These are phyloP conservation scores for Thecophora atra DNA, from an alignment of 2,888 invertebrate species.

Conservation along the genomic window DNA sequence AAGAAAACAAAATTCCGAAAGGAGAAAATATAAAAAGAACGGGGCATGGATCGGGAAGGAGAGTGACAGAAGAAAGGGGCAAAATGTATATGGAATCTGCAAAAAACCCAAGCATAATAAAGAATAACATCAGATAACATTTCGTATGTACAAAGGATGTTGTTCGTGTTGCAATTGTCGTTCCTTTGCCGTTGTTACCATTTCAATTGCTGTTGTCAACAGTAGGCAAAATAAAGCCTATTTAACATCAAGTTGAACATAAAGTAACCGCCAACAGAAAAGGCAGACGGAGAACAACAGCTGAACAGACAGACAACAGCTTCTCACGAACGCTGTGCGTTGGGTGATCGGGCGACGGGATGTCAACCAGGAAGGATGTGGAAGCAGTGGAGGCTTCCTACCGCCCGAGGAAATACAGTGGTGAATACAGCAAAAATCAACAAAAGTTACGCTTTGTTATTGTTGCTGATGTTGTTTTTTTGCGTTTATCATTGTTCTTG, in stretches of 20 bases:
- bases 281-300: neutral
- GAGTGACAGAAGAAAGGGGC: neutral
- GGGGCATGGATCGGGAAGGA: neutral
- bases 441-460: neutral
- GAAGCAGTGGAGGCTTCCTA: neutral
- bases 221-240: neutral
- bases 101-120: neutral
- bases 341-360: neutral
- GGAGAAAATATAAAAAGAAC: constrained; percentile 5
- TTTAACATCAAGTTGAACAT: neutral
- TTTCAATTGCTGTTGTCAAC: neutral
- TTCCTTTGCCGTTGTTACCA: neutral
- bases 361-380: neutral
- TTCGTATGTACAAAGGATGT: neutral
- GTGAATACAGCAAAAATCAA: neutral
- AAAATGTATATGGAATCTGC: neutral
- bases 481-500: no score
- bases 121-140: neutral
- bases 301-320: neutral
- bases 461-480: neutral
- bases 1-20: constrained; percentile 1
- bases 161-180: constrained; percentile 8
- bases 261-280: neutral
- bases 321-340: neutral
- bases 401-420: neutral